phyloP scores from a whole-genome alignment of 1,140 invertebrate genomes.

The Paraescarpia echinospica region DNA sequence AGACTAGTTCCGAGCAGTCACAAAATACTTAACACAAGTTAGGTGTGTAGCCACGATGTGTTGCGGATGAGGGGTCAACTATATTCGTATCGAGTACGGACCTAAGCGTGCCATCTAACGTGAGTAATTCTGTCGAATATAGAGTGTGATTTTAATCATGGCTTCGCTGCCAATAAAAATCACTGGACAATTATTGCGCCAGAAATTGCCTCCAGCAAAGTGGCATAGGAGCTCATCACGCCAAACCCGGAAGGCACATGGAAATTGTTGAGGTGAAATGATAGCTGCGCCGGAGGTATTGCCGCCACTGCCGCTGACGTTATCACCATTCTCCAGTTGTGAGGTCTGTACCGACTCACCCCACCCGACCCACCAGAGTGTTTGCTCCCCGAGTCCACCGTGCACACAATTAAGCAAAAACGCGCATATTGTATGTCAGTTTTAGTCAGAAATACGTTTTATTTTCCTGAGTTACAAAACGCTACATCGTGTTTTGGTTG shows the following conservation, averaged over 20 bases:
- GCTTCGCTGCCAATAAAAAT: not conserved
- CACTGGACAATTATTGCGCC: not conserved
- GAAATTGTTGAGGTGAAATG: constrained; percentile 5
- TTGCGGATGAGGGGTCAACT: not conserved
- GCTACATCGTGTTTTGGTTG: not conserved
- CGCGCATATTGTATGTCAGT: not conserved
- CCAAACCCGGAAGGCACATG: not conserved
- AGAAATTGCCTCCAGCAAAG: not conserved
- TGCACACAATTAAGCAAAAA: not conserved
- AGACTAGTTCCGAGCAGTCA: not conserved
- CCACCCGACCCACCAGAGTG: not conserved
- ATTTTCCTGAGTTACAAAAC: not conserved
- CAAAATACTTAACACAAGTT: not conserved
- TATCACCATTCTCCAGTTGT: not conserved
- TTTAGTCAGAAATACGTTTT: not conserved
- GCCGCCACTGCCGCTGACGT: not conserved
- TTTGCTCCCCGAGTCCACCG: not conserved
- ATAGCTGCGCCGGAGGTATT: not conserved
- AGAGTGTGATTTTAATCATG: not conserved
- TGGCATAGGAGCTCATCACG: not conserved
- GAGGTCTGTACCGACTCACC: not conserved
- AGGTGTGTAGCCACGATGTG: not conserved
- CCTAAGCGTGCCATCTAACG: not conserved
- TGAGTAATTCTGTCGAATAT: not conserved
- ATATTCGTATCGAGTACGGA: no score